These are phyloP conservation scores for Endotricha flammealis DNA, from an alignment of 2,888 invertebrate genomes.

Conservation along the genomic window DNA sequence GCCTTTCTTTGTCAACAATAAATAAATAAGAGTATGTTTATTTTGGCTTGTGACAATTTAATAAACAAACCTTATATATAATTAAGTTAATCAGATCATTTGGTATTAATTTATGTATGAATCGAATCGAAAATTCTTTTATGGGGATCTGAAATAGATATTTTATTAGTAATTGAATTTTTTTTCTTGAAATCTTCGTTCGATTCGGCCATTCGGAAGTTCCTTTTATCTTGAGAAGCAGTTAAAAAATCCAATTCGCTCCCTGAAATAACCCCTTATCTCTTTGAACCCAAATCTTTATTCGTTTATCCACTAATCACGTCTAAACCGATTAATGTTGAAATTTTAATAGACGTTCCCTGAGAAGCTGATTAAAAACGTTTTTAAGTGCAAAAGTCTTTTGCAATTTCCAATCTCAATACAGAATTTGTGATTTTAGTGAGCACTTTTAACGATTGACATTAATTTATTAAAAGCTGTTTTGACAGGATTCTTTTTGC, in stretches of 20 bases:
- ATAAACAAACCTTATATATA: no score
- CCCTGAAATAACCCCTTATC: conserved; percentile 33
- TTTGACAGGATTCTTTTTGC: no score
- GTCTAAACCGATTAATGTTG: conserved; percentile 37
- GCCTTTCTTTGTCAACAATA: no score
- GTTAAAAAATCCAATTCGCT: conserved; percentile 32
- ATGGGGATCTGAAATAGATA: not conserved
- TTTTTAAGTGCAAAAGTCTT: no score
- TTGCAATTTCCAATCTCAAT: no score
- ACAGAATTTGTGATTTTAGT: no score
- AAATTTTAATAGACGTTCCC: conserved; percentile 28
- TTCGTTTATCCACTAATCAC: conserved; percentile 46
- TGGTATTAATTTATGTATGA: not conserved
- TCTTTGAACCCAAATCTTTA: conserved; percentile 43
- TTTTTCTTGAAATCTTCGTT: not conserved
- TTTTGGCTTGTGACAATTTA: no score
- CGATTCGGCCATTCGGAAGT: conserved; percentile 2
- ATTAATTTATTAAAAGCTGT: no score
- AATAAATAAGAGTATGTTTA: no score
- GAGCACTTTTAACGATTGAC: no score
- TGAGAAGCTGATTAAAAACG: not conserved
- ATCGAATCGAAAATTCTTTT: not conserved
- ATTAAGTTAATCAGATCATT: no score
- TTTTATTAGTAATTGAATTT: conserved; percentile 10
- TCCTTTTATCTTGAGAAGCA: conserved; percentile 24